Conservation (phyloP, 2,888 invertebrate genomes). For the Lordiphosa andalusiaca region DNA sequence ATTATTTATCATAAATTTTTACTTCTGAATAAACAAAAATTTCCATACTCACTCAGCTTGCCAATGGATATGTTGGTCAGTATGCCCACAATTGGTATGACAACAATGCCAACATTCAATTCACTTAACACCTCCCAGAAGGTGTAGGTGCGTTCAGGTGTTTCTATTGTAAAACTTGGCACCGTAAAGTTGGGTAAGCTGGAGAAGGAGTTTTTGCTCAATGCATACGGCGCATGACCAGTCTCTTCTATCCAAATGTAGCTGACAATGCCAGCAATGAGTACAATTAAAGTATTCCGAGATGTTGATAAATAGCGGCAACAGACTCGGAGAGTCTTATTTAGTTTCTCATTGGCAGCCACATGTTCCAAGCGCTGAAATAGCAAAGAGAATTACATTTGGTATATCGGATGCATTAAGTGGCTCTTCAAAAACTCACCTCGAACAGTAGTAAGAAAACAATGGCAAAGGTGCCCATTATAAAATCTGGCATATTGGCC, state of each 20-base stretch:
- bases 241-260: constrained; percentile 81
- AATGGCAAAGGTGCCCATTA: constrained; percentile 86
- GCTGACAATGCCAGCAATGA: constrained; percentile 84
- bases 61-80: constrained; percentile 96
- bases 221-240: constrained; percentile 83
- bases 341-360: constrained; percentile 69
- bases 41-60: constrained; percentile 88
- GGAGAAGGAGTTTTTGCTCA: constrained; percentile 81
- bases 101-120: constrained; percentile 88
- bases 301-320: constrained; percentile 88
- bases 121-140: constrained; percentile 86
- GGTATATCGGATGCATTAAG: too few species aligned
- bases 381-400: not conserved
- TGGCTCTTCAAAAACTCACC: constrained; percentile 80
- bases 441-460: constrained; percentile 85
- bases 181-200: constrained; percentile 86
- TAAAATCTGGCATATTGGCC: constrained; percentile 84
- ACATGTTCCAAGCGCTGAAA: constrained; percentile 84
- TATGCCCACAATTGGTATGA: constrained; percentile 92
- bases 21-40: too few species aligned
- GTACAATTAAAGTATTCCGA: constrained; percentile 89
- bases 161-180: constrained; percentile 84
- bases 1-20: too few species aligned
- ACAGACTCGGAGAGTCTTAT: constrained; percentile 80
- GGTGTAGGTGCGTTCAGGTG: constrained; percentile 82